phyloP scores from a whole-genome alignment of 2,888 invertebrate species.

The Apoda limacodes region DNA sequence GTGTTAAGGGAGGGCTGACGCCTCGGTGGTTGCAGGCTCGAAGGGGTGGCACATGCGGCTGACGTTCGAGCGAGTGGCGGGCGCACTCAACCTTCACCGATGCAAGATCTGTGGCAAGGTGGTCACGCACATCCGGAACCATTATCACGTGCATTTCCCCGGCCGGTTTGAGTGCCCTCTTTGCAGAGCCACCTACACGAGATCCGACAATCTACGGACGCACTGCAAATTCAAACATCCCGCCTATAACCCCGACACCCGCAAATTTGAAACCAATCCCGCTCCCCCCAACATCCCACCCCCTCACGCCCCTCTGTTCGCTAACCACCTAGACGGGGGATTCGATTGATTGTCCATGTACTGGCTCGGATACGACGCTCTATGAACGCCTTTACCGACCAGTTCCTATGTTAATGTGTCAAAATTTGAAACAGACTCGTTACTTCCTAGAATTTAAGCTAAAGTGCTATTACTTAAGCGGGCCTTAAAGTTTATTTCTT shows the following conservation, averaged over 20 bases:
- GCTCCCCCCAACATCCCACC: conserved; percentile 67
- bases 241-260: conserved; percentile 86
- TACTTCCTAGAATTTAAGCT: conserved; percentile 65
- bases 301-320: conserved; percentile 62
- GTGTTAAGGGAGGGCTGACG: too few relatives aligned
- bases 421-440: conserved; percentile 38
- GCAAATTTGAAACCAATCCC: conserved; percentile 83
- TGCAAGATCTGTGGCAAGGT: conserved; percentile 95
- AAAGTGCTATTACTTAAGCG: conserved; percentile 66
- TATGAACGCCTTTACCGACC: conserved; percentile 36
- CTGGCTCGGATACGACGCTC: conserved; percentile 58
- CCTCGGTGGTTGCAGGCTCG: conserved; percentile 85
- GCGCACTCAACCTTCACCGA: conserved; percentile 92
- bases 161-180: conserved; percentile 92
- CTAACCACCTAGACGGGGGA: conserved; percentile 70
- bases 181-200: conserved; percentile 91
- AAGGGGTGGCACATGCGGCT: conserved; percentile 96
- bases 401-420: conserved; percentile 38
- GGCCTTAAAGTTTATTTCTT: conserved; percentile 40
- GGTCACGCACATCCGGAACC: conserved; percentile 94
- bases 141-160: conserved; percentile 94
- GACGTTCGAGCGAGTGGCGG: conserved; percentile 93
- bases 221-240: conserved; percentile 95
- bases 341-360: conserved; percentile 61
- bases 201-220: conserved; percentile 92